Evolutionary conservation across 2,797 vertebrate genomes (phyloP), one percentile per base, ranked within the genome.

Genomic region (Hemitrygon akajei): DNA sequence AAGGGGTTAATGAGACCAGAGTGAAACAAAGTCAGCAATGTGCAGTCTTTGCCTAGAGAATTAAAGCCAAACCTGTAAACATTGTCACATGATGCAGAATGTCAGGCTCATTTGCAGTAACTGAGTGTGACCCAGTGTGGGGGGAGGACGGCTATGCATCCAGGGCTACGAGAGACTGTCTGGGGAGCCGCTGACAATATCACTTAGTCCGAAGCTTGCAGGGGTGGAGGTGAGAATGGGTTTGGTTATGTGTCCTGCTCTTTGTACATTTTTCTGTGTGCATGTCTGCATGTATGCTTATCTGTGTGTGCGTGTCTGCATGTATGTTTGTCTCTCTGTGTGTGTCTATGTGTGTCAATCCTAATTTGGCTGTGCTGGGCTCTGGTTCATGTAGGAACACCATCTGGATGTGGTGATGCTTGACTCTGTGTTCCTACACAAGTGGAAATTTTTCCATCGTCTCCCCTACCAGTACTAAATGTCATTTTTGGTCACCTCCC

Each of bases 11-110:
- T 89, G 60, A 89, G 63, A 37, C 1, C n/a, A 22, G n/a, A 37
- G 63, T 20, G 7, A 11, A 69, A 66, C 20, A 20, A 69, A n/a
- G 86, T 4, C n/a, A 89, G n/a, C 10, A 69, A 37, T 9, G 60
- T 89, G 86, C 34, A 16, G 14, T 86, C 82, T n/a, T n/a, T 86
- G 56, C 2, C 25, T 37, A 10, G 82, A 60, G 16, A 69, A 69
- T 89, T 89, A 89, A 89, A 89, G 16, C n/a, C n/a, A 37, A 37
- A 34, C 66, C 60, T 89, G 86, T 69, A 89, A 89, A 37, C 63
- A 69, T 3, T 89, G n/a, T 89, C 86, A 89, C 60, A 69, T 89
- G 86, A 89, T 69, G 63, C 86, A 37, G 63, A 69, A 89, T 69
- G 86, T 69, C 86, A 89, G 86, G 34, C 86, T 3, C 60, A 89